phyloP scores from a whole-genome alignment of 2,113 vertebrate genomes.

The Hippoglossus stenolepis region DNA sequence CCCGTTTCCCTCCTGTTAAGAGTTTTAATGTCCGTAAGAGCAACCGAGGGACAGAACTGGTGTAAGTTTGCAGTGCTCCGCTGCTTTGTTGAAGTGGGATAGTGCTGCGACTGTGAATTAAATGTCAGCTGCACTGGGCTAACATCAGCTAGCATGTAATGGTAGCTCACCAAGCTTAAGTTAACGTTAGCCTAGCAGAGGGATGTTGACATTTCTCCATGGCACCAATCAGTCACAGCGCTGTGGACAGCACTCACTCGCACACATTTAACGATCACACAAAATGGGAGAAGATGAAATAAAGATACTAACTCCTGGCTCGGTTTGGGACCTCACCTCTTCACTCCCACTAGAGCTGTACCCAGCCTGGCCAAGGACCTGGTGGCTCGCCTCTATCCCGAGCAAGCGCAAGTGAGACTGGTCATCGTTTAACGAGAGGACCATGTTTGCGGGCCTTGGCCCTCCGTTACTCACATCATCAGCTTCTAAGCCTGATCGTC shows the following conservation, averaged over 20 bases:
- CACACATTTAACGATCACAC: constrained; percentile 49
- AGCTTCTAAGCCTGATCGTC: constrained; percentile 81
- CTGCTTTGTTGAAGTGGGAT: constrained; percentile 19
- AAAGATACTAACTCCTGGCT: constrained; percentile 79
- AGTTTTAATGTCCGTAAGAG: not conserved
- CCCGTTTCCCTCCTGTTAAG: not conserved
- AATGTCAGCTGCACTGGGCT: constrained; percentile 66
- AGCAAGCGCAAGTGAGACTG: constrained; percentile 88
- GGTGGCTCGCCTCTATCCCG: constrained; percentile 87
- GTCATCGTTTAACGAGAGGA: constrained; percentile 86
- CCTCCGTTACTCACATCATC: constrained; percentile 86
- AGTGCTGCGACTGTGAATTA: constrained; percentile 53
- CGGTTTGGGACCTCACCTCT: constrained; percentile 81
- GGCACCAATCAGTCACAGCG: constrained; percentile 60
- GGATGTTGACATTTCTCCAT: constrained; percentile 81
- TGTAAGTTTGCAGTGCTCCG: not conserved
- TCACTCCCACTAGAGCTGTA: constrained; percentile 88
- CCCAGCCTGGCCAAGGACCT: constrained; percentile 86
- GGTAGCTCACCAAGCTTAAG: constrained; percentile 56
- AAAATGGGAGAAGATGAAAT: constrained; percentile 71
- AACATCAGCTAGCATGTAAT: constrained; percentile 57
- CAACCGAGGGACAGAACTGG: not conserved
- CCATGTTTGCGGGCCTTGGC: constrained; percentile 87
- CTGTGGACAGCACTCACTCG: constrained; percentile 50
- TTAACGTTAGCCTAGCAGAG: constrained; percentile 57